phyloP scores from a whole-genome alignment of 2,888 invertebrate genomes.

The Pardosa pseudoannulata region DNA sequence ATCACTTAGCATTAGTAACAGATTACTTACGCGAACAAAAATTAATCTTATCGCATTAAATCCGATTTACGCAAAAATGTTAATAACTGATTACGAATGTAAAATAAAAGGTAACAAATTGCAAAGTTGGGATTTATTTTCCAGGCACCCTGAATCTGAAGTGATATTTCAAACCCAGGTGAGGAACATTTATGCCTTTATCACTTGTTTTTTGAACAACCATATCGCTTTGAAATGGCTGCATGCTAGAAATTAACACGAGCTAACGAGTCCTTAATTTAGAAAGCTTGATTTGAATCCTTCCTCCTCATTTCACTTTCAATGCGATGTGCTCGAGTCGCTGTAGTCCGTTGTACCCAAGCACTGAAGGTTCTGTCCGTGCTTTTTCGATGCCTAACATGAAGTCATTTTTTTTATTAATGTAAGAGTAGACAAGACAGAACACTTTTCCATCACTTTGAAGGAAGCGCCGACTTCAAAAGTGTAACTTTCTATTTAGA shows the following conservation, averaged over 20 bases:
- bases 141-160: neutral
- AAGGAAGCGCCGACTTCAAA: too few species aligned
- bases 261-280: neutral
- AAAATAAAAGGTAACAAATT: too few species aligned
- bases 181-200: neutral
- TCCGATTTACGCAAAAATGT: too few species aligned
- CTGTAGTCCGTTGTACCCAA: constrained; percentile 42
- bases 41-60: too few species aligned
- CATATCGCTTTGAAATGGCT: constrained; percentile 18
- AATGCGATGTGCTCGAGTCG: constrained; percentile 32
- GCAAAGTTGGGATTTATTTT: too few species aligned
- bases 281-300: neutral
- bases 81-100: too few species aligned
- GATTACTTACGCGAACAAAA: too few species aligned
- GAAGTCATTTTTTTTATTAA: neutral
- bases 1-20: too few species aligned
- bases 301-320: neutral
- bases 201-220: constrained; percentile 19
- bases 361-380: constrained; percentile 12
- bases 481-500: too few species aligned
- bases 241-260: neutral
- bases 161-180: neutral
- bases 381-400: neutral
- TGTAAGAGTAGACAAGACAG: too few species aligned
- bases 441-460: too few species aligned